Percentiles rank a stretch among this genome's conserved stretches.
phyloP scores from a whole-genome alignment of 2,113 vertebrate genomes.

The Pheucticus melanocephalus region DNA sequence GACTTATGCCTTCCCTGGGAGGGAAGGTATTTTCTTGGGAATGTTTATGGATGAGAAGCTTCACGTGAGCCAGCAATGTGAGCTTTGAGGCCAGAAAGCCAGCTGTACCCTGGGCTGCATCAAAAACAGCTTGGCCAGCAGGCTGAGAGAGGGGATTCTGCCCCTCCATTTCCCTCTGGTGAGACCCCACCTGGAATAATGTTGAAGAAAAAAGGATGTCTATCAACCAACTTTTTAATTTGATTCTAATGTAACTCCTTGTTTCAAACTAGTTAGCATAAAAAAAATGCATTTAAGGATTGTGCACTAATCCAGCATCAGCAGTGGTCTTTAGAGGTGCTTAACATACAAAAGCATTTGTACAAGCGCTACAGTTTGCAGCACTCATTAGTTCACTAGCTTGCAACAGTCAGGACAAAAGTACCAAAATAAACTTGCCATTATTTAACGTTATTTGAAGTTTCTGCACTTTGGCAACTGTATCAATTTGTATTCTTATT shows the following conservation, averaged over 20 bases:
- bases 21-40: background rate
- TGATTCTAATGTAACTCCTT: background rate
- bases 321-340: background rate
- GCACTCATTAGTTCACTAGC: background rate
- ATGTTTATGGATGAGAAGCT: background rate
- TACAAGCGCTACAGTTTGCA: background rate
- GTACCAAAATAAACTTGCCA: background rate
- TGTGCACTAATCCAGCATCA: background rate
- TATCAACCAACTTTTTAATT: background rate
- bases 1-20: background rate
- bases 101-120: background rate
- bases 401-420: background rate
- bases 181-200: background rate
- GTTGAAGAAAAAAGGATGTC: background rate
- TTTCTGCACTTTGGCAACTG: background rate
- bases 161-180: background rate
- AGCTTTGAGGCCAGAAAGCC: background rate
- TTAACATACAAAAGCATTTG: background rate
- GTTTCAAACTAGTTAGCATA: background rate
- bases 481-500: background rate
- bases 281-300: background rate
- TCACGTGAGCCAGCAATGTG: background rate
- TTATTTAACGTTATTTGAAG: background rate
- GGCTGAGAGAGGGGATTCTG: background rate
- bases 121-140: background rate